Percentiles rank a stretch among this genome's conserved stretches.
phyloP scores from a whole-genome alignment of 2,797 vertebrate species.

The Crax fasciolata region DNA sequence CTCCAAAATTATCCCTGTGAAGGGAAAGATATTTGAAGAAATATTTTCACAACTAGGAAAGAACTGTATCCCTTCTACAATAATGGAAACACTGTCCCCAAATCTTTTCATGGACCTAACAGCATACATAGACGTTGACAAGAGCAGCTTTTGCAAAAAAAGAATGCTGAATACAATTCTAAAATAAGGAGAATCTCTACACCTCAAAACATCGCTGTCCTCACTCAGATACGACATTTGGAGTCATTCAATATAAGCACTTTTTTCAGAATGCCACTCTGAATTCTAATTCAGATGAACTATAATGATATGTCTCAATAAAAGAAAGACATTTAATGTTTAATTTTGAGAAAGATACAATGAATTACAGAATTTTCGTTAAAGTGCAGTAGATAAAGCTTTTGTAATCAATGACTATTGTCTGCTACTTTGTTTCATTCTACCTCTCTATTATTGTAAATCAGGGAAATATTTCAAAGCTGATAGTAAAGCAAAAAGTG shows the following conservation, averaged over 20 bases:
- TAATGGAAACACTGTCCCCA: background rate
- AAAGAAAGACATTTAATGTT: background rate
- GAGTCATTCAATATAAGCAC: background rate
- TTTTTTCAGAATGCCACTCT: background rate
- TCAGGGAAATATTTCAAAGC: background rate
- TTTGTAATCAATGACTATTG: background rate
- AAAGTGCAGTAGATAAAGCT: background rate
- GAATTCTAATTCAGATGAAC: background rate
- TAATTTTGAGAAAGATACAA: background rate
- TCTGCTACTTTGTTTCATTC: background rate
- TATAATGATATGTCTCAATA: accelerated
- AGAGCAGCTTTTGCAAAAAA: background rate
- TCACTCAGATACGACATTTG: background rate
- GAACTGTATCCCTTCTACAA: background rate
- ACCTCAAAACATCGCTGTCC: background rate
- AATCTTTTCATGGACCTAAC: background rate
- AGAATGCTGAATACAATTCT: background rate
- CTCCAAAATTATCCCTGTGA: background rate
- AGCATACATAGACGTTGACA: background rate
- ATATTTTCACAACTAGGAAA: background rate
- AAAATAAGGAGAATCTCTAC: background rate
- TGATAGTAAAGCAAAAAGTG: background rate
- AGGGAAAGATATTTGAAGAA: background rate
- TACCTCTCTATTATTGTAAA: background rate
- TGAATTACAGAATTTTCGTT: background rate